Conservation (phyloP, 2,113 vertebrate species). For the Syrrhaptes paradoxus region DNA sequence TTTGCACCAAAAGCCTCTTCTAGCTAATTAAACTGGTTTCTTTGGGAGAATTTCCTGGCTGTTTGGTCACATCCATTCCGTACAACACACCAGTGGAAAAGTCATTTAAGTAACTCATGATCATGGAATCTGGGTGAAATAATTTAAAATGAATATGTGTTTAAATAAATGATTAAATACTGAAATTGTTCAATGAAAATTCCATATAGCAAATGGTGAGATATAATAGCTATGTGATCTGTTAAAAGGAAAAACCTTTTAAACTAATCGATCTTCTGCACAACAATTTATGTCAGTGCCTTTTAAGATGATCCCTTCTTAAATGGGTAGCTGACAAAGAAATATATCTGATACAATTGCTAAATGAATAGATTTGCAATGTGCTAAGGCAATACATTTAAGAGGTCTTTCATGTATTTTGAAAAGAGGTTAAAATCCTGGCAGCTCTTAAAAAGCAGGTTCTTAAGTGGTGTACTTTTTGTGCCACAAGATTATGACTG, state of each 20-base stretch:
- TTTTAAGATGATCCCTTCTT: constrained; percentile 73
- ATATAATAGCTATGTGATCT: constrained; percentile 72
- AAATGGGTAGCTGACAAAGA: constrained; percentile 71
- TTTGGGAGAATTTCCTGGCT: not conserved
- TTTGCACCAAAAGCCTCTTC: not conserved
- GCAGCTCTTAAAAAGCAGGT: constrained; percentile 20
- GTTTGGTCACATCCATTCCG: not conserved
- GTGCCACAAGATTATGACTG: not conserved
- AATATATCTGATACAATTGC: constrained; percentile 60
- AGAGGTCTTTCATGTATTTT: constrained; percentile 56
- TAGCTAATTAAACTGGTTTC: not conserved
- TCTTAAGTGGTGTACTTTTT: constrained; percentile 25
- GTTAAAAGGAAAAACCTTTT: constrained; percentile 77
- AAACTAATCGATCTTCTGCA: constrained; percentile 65
- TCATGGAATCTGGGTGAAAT: not conserved
- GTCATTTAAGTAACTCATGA: not conserved
- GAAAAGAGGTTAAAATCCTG: constrained; percentile 50
- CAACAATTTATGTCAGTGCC: constrained; percentile 74
- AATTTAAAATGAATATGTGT: not conserved
- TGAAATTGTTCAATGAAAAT: constrained; percentile 57
- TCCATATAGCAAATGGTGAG: constrained; percentile 55
- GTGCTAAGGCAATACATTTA: constrained; percentile 56
- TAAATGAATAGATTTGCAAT: constrained; percentile 59
- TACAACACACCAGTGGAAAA: not conserved
- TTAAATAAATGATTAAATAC: constrained; percentile 60